Evolutionary conservation across 35 echinoderm and acorn worm species (phyloP).

Genomic region (Apostichopus parvimensis): DNA sequence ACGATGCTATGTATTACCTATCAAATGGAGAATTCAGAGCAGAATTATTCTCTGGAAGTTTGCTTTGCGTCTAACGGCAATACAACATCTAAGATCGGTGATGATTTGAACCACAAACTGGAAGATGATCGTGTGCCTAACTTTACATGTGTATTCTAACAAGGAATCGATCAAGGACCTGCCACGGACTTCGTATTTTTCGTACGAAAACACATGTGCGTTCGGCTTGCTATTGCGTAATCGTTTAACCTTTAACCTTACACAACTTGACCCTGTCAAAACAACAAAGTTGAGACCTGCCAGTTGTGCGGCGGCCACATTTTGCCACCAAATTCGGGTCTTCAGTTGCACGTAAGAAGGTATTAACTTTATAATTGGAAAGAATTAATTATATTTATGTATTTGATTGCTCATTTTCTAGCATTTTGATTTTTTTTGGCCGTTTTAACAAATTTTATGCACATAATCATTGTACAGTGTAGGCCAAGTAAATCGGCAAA

Average conservation of each 20-base stretch:
- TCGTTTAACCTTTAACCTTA: conserved; percentile 3
- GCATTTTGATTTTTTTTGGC: neutral
- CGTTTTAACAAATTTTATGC: neutral
- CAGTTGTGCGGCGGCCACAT: neutral
- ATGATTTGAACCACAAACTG: too few relatives aligned
- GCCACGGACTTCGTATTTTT: too few relatives aligned
- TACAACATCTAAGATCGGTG: too few relatives aligned
- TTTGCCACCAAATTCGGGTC: conserved; percentile 6
- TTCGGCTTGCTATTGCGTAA: neutral
- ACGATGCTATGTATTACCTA: too few relatives aligned
- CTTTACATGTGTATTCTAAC: neutral
- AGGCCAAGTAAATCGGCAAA: conserved; percentile 4
- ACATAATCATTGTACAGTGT: neutral
- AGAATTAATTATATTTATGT: neutral
- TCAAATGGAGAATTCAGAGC: too few relatives aligned
- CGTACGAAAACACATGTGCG: neutral
- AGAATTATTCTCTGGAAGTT: too few relatives aligned
- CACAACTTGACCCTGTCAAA: conserved; percentile 6
- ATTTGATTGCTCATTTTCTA: neutral
- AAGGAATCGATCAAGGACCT: neutral
- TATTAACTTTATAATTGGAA: neutral
- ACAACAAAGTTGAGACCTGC: conserved; percentile 12
- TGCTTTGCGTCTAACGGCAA: too few relatives aligned
- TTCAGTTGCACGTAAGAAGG: neutral
- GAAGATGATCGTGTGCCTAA: too few relatives aligned